These are phyloP conservation scores for Eulimnadia texana DNA, from an alignment of 1,140 invertebrate species.

Conservation along the genomic window DNA sequence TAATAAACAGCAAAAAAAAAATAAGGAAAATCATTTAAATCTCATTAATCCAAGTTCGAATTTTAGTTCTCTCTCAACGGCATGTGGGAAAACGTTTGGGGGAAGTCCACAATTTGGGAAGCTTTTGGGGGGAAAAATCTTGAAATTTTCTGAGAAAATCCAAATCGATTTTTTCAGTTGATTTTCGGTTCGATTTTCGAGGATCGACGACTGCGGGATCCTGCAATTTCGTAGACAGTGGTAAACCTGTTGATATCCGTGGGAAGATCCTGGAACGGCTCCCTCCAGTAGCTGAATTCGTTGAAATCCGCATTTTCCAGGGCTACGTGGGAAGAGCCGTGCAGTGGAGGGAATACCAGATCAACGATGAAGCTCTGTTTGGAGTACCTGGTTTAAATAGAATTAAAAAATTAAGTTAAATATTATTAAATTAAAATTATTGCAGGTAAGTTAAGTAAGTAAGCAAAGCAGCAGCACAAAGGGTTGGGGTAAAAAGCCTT, in stretches of 20 bases:
- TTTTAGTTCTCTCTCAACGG: no score
- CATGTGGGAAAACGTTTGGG: no score
- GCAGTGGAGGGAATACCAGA: constrained; percentile 70
- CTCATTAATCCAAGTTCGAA: no score
- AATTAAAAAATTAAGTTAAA: constrained; percentile 11
- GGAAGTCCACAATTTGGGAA: no score
- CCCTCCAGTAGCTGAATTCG: constrained; percentile 79
- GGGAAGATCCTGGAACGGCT: constrained; percentile 48
- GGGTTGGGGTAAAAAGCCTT: no score
- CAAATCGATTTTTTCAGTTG: not conserved
- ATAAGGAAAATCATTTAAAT: no score
- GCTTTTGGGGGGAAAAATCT: no score
- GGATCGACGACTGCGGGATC: not conserved
- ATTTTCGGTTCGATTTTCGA: not conserved
- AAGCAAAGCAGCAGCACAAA: constrained; percentile 14
- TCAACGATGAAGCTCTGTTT: constrained; percentile 86
- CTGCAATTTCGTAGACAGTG: not conserved
- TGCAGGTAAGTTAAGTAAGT: not conserved
- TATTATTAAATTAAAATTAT: constrained; percentile 5
- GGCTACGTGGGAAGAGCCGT: constrained; percentile 40
- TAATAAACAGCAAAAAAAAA: no score
- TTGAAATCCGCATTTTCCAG: constrained; percentile 63
- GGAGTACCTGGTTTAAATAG: constrained; percentile 52
- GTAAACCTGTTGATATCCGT: not conserved
- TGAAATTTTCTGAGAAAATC: not conserved